Base-by-base conservation (phyloP, 2,888 invertebrate species). In the Pseudococcus longispinus region DNA sequence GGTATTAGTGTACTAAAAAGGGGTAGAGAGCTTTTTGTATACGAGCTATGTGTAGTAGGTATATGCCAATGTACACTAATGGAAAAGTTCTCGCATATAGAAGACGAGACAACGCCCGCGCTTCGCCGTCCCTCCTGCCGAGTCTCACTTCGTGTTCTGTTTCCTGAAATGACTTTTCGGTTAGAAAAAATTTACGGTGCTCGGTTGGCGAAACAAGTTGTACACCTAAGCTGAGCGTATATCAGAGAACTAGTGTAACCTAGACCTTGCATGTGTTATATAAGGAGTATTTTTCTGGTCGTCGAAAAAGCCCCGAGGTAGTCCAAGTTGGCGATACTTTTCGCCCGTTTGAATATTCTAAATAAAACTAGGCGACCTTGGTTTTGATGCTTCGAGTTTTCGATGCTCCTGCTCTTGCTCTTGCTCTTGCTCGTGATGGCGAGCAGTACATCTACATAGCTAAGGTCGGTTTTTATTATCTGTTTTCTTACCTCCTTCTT, bases 241-340 rank as follows among this genome's bases (percentile, higher is more conserved):
- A n/a, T n/a, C 65, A 26, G 26, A 4, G 20, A 65, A 9, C 13
- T 4, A 70, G 29, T 29, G 70, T 70, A 70, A 70, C 70, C 70
- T 70, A 70, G 70, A 70, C 70, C 70, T 70, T 70, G 70, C 29
- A 23, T 60, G 60, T 4, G 70, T 70, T 70, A 70, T 70, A 70
- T 70, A 70, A 70, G 60, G 60, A 60, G 70, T 70, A 70, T 70
- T 70, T 70, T 70, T 70, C 70, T 70, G 70, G 18, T 70, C 29
- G 26, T 18, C 29, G 18, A 70, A 18, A 26, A n/a, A 60, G 60
- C 60, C 70, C 70, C 29, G 70, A 70, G 70, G 70, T 70, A 70
- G 70, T 70, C 70, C 70, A 26, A 80, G 77, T 80, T 80, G 77
- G 77, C 77, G 77, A 80, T 80, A 80, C 37, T 80, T 80, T 80